Percentiles rank a stretch among this genome's conserved stretches.
Conservation (phyloP, 1,140 invertebrate genomes). For the Drosophila burlai region DNA sequence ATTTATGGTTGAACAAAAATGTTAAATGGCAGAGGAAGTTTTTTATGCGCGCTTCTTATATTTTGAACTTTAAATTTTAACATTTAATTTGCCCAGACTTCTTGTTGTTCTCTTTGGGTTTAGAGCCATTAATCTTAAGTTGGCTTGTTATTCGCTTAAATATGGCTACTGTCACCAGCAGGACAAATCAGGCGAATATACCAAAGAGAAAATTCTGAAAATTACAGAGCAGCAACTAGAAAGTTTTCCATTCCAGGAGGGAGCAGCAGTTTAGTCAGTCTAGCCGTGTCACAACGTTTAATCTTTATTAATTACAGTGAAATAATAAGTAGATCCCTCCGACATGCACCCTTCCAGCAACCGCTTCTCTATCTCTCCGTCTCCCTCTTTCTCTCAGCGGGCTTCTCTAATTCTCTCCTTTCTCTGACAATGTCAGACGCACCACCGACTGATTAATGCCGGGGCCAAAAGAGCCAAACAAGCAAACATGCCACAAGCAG, state of each 20-base stretch:
- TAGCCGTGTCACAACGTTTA: conserved; percentile 78
- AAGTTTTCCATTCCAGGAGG: background rate
- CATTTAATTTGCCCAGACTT: conserved; percentile 20
- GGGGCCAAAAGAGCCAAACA: conserved; percentile 72
- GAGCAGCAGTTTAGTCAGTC: conserved; percentile 29
- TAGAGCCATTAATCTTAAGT: conserved; percentile 61
- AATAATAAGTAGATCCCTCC: conserved; percentile 71
- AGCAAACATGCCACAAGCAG: conserved; percentile 76
- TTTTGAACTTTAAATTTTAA: conserved; percentile 18
- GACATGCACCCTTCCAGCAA: conserved; percentile 20
- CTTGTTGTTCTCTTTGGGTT: background rate
- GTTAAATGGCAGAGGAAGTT: conserved; percentile 20
- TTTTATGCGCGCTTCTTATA: background rate
- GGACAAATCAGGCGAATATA: conserved; percentile 58
- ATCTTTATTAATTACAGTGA: conserved; percentile 83
- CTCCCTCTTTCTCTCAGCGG: background rate
- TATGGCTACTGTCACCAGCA: conserved; percentile 76
- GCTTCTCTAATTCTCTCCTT: conserved; percentile 34
- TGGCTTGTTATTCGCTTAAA: conserved; percentile 66
- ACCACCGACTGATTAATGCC: conserved; percentile 75
- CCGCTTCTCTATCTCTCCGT: background rate
- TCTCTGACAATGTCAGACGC: conserved; percentile 48
- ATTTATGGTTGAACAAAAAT: conserved; percentile 33
- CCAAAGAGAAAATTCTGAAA: conserved; percentile 35
- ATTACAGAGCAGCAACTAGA: conserved; percentile 66